Conservation (phyloP, 2,113 vertebrate species). For the Dolichallabes microphthalmus region DNA sequence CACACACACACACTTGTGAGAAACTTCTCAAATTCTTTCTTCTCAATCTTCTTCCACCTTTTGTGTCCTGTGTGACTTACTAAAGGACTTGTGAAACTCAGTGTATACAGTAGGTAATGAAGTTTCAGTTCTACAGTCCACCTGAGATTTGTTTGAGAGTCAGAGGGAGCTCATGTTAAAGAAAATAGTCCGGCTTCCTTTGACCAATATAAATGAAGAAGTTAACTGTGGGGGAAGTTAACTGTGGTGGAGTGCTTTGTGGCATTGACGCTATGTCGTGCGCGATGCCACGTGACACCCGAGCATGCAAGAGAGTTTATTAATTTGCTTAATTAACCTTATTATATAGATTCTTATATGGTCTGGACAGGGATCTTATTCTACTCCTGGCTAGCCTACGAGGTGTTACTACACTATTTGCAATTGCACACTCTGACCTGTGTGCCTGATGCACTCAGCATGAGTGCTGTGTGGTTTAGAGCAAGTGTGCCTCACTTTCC, state of each 20-base stretch:
- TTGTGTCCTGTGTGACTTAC: not conserved
- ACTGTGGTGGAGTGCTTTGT: not conserved
- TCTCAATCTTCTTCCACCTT: too few relatives aligned
- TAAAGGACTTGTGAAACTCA: not conserved
- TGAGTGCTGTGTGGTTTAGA: slow-evolving; percentile 56
- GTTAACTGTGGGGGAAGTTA: not conserved
- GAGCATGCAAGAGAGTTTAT: not conserved
- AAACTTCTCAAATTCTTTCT: too few relatives aligned
- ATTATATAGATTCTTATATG: not conserved
- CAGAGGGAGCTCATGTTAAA: not conserved
- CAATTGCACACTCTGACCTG: not conserved
- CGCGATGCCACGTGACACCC: not conserved
- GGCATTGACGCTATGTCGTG: not conserved
- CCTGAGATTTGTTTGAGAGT: not conserved
- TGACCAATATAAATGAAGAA: not conserved
- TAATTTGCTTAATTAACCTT: too few relatives aligned
- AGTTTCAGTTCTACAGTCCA: not conserved
- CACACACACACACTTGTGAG: too few relatives aligned
- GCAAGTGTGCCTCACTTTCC: slow-evolving; percentile 64
- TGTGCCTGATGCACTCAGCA: slow-evolving; percentile 7
- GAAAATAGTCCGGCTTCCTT: not conserved
- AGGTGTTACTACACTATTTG: not conserved
- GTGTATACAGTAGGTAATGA: not conserved
- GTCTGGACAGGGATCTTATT: not conserved
- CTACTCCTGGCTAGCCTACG: not conserved